These are phyloP conservation scores for Cynopterus brachyotis DNA, from an alignment of 2,113 vertebrate genomes.

Conservation along the genomic window DNA sequence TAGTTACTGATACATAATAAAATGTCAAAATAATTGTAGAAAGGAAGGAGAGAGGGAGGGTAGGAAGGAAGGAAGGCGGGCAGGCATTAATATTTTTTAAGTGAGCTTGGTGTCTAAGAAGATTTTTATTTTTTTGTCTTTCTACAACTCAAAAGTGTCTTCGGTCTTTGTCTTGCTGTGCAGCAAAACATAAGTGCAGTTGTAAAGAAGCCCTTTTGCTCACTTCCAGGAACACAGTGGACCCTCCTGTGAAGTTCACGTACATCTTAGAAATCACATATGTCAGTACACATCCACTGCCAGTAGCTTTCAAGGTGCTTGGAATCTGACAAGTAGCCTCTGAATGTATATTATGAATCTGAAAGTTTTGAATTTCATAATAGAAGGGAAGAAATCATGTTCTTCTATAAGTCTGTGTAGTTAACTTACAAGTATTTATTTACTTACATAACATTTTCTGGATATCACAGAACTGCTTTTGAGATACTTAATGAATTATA, in stretches of 20 bases:
- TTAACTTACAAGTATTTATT: background rate
- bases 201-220: no score
- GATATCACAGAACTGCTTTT: background rate
- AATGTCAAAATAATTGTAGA: background rate
- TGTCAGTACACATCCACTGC: background rate
- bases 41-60: background rate
- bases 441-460: background rate
- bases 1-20: background rate
- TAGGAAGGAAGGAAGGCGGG: background rate
- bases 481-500: background rate
- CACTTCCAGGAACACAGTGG: no score
- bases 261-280: no score
- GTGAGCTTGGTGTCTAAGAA: background rate
- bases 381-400: background rate
- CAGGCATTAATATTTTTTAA: no score
- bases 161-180: background rate
- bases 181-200: background rate
- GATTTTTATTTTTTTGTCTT: background rate
- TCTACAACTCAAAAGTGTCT: background rate
- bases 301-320: background rate
- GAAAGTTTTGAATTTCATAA: background rate
- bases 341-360: background rate
- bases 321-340: no score
- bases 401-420: no score
- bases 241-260: background rate